Conservation (phyloP, 2,888 invertebrate genomes). For the Cistogaster globosa region DNA sequence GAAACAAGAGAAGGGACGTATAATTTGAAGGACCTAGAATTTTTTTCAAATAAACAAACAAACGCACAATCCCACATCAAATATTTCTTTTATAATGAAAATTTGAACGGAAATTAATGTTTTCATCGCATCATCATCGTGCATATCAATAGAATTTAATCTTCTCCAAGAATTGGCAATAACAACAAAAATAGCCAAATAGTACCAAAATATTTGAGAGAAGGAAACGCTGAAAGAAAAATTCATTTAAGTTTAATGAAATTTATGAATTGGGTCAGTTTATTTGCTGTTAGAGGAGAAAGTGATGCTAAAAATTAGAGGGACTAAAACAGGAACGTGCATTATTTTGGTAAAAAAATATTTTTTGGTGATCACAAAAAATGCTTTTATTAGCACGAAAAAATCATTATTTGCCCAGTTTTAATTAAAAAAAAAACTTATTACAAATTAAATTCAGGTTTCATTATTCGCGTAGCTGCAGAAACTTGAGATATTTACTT, state of each 20-base stretch:
- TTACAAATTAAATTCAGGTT: too few relatives aligned
- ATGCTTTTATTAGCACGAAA: too few relatives aligned
- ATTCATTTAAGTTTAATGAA: not conserved
- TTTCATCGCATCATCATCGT: slow-evolving; percentile 58
- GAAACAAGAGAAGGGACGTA: not conserved
- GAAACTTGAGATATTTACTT: too few relatives aligned
- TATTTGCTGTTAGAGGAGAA: too few relatives aligned
- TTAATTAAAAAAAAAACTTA: too few relatives aligned
- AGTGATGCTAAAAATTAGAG: too few relatives aligned
- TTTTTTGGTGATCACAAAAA: too few relatives aligned
- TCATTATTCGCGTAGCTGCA: too few relatives aligned
- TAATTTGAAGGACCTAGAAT: slow-evolving; percentile 5
- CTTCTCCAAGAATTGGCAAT: slow-evolving; percentile 26
- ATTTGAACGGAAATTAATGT: slow-evolving; percentile 70
- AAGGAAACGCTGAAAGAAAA: not conserved
- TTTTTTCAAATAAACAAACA: not conserved
- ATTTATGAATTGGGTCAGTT: not conserved
- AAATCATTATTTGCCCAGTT: too few relatives aligned
- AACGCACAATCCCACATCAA: not conserved
- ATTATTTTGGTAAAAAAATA: too few relatives aligned
- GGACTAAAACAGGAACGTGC: too few relatives aligned
- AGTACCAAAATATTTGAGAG: not conserved
- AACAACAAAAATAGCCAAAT: not conserved
- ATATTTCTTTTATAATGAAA: slow-evolving; percentile 56
- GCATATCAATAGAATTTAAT: slow-evolving; percentile 69